Evolutionary conservation across 2,113 vertebrate genomes (phyloP), one percentile per base, ranked within the genome.

Genomic region (Eudyptes chrysolophus): DNA sequence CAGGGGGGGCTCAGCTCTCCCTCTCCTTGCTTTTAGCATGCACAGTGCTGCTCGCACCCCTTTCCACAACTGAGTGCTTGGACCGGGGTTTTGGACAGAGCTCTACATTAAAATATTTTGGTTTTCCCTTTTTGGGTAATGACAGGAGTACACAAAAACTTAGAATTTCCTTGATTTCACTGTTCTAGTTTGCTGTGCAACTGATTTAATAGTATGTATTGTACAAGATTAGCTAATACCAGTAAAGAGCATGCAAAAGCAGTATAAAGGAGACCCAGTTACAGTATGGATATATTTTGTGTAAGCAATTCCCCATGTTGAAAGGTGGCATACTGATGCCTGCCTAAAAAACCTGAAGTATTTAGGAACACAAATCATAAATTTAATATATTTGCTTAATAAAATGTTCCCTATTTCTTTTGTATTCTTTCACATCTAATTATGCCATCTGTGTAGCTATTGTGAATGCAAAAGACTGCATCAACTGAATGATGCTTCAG

Each of bases 181-280:
- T 18, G 9, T 6, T 64, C 36, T n/a, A 10, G 13, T 51, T 70
- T 70, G 16, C 26, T 12, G 25, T 34, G 65, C 26, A 7, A 2
- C 6, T 0, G 1, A 42, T 78, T 30, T 46, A 30, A 49, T 27
- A 2, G 9, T 5, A 4, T 13, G 16, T 36, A 3, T 55, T 27
- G 5, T 17, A 18, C 21, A 64, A 3, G 38, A 62, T n/a, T 7
- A 76, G 55, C 16, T 38, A 64, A 24, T 52, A 34, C 13, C 29
- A 60, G 38, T 19, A 42, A 65, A 48, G 9, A 68, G 11, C 6
- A 20, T 42, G 83, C 24, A 55, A 60, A 44, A 78, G 22, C 21
- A 24, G 6, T 19, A 5, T 18, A 40, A 74, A 57, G 21, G 46
- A 48, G 44, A 71, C 6, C 1, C 21, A 8, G 3, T 29, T 61